Base-by-base conservation (phyloP, 2,113 vertebrate genomes). In the Struthidea cinerea region DNA sequence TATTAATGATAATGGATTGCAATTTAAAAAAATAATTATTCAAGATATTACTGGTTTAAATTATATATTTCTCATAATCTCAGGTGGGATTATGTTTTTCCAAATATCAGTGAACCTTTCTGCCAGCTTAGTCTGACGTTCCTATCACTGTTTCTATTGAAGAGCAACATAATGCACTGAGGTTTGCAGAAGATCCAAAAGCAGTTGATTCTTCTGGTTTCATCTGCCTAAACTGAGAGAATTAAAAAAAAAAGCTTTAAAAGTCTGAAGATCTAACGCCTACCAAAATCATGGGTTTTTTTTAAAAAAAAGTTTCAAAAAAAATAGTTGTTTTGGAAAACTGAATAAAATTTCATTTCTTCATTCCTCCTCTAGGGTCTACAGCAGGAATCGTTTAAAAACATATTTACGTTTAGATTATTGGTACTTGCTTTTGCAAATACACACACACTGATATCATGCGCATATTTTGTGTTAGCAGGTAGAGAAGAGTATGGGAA, bases 391-490 rank as follows among this genome's bases (percentile, higher is more conserved):
- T 37, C 2, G 2, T 13, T 76, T 93, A 30, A 68, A 96, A 90
- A 35, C 8, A 18, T 55, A 79, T 64, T 94, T 87, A 77, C 64
- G 53, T 89, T 92, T 84, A 71, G 33, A 68, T 82, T 90, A 64
- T 14, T 49, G 32, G 10, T 47, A 60, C 59, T 73, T 68, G 44
- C 39, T 84, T 69, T 89, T 85, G 50, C 88, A 97, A 97, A 97
- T 90, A 42, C 65, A 94, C 70, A 96, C 79, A 95, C 52, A 64
- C 90, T 95, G 86, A 95, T 96, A 89, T 93, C 96, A 96, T 81
- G 84, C 83, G 89, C 87, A 74, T 73, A 95, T 95, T 94, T 96
- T 84, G 60, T 94, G 46, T 93, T 95, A 96, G 84, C 87, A 94
- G 87, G 89, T 86, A 95, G 20, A 46, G 71, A 96, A 96, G 93